These are phyloP conservation scores for Astyanax mexicanus DNA, from an alignment of 2,797 vertebrate genomes.

Conservation along the genomic window DNA sequence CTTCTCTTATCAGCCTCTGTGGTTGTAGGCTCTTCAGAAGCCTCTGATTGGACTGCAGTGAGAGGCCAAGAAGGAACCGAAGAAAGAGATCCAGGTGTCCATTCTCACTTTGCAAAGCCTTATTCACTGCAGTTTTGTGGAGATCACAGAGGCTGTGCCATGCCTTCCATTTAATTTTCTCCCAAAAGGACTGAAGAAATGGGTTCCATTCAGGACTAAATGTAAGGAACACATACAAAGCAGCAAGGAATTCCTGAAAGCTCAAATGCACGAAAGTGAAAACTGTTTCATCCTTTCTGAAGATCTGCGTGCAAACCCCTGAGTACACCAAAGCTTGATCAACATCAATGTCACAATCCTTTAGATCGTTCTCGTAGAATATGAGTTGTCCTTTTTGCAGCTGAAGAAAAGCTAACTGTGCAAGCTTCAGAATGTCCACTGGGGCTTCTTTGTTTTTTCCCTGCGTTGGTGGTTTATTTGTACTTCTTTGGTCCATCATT, in stretches of 20 bases:
- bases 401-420: slow-evolving; percentile 59
- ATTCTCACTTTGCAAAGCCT: slow-evolving; percentile 9
- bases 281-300: neutral
- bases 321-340: slow-evolving; percentile 55
- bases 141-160: neutral
- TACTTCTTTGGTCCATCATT: slow-evolving; percentile 19
- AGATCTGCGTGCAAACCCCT: slow-evolving; percentile 44
- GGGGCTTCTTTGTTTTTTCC: neutral
- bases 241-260: slow-evolving; percentile 35
- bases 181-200: neutral
- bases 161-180: neutral
- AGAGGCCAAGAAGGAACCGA: slow-evolving; percentile 21
- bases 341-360: slow-evolving; percentile 52
- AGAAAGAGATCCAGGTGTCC: slow-evolving; percentile 27
- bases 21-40: neutral
- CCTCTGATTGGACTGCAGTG: neutral
- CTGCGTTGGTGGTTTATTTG: neutral
- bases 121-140: neutral
- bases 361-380: slow-evolving; percentile 55
- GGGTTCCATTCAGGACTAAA: neutral
- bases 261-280: slow-evolving; percentile 32
- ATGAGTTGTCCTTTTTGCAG: slow-evolving; percentile 43
- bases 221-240: slow-evolving; percentile 18
- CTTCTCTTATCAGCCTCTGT: neutral
- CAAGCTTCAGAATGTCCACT: slow-evolving; percentile 53